Conservation (phyloP, 64 coral and sea anemone species). For the Actinia tenebrosa region DNA sequence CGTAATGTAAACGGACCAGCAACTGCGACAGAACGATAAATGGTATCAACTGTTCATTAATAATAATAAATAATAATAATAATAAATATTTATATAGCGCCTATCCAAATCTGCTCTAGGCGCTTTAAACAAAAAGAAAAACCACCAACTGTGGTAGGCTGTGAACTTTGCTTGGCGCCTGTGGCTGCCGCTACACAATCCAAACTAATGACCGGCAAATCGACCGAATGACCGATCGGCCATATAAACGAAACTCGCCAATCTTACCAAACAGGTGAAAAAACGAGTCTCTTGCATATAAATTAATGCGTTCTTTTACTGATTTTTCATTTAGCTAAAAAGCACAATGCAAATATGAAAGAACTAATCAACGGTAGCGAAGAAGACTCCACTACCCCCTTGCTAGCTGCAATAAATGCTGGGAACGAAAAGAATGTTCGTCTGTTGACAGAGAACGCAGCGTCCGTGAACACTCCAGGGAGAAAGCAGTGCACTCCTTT, state of each 20-base stretch:
- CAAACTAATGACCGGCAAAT: too few relatives aligned
- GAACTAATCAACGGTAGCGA: conserved; percentile 18
- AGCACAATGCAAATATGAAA: background rate
- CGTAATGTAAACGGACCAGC: too few relatives aligned
- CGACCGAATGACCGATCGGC: background rate
- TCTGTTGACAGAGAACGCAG: background rate
- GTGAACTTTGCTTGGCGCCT: too few relatives aligned
- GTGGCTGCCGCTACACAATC: too few relatives aligned
- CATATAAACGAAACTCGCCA: background rate
- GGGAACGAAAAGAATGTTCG: background rate
- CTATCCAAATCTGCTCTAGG: too few relatives aligned
- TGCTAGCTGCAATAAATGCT: conserved; percentile 55
- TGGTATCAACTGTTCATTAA: too few relatives aligned
- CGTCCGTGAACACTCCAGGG: conserved; percentile 17
- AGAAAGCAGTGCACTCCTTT: conserved; percentile 51
- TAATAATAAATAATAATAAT: too few relatives aligned
- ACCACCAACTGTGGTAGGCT: too few relatives aligned
- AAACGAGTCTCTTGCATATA: background rate
- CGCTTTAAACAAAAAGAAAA: too few relatives aligned
- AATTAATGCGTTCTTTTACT: background rate
- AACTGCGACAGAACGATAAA: too few relatives aligned
- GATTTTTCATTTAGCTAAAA: background rate
- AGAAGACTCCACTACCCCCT: conserved; percentile 26
- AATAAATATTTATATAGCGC: too few relatives aligned
- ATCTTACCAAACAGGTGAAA: background rate